A percentile compares a stretch with the other conserved stretches of the same genome.
Conservation (phyloP, 2,797 vertebrate species). For the Dendrocincla tyrannina region DNA sequence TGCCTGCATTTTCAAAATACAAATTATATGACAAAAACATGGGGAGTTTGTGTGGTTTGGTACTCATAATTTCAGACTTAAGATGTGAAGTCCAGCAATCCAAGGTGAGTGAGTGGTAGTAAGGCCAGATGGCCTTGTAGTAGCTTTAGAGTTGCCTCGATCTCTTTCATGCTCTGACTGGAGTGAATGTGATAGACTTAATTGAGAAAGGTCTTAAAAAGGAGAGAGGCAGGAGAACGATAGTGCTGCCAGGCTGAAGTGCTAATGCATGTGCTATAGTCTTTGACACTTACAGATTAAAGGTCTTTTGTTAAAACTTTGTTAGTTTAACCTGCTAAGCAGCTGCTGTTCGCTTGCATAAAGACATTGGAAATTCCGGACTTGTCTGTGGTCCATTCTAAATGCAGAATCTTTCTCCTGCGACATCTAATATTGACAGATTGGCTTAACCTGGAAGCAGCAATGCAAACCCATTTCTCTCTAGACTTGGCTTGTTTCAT, state of each 20-base stretch:
- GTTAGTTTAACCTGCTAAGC: not conserved
- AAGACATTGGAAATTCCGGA: not conserved
- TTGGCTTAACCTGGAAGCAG: not conserved
- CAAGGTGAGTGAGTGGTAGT: rapidly evolving
- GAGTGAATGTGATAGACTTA: not conserved
- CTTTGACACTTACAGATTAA: not conserved
- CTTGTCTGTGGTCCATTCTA: not conserved
- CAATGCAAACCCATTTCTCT: not conserved
- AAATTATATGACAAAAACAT: not conserved
- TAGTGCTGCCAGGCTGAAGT: not conserved
- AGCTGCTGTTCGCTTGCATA: not conserved
- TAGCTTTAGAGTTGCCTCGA: not conserved
- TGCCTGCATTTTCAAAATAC: not conserved
- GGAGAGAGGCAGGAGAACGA: not conserved
- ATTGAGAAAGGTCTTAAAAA: not conserved
- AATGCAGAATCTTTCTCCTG: not conserved
- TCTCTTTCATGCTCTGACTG: not conserved
- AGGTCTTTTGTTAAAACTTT: not conserved
- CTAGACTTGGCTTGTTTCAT: not conserved
- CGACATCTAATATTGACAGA: not conserved
- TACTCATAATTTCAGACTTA: not conserved
- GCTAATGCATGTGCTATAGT: not conserved
- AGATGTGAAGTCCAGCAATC: not conserved
- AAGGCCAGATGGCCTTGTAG: not conserved
- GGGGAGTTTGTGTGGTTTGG: not conserved